Evolutionary conservation across 2,888 invertebrate species (phyloP), one percentile per base, ranked within the genome.

Genomic region (Autographa gamma): DNA sequence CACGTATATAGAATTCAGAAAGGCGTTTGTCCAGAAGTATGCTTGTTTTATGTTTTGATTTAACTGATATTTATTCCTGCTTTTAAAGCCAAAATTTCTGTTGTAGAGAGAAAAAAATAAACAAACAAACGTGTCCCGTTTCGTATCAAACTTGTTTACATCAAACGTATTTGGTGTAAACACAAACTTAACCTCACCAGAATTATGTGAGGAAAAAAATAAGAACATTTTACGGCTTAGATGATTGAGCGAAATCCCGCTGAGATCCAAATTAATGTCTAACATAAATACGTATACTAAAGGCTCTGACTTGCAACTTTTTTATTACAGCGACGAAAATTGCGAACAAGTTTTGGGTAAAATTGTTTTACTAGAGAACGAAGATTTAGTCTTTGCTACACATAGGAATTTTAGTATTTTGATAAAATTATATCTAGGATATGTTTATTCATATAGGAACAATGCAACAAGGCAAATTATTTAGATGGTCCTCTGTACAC

Each of bases 241-340:
- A 88, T 88, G 89, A 89, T 90, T 87, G 89, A 88, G 86, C 84
- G 79, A 79, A 84, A 86, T 80, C 85, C 85, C 79, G 80, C 80
- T 79, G 86, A 71, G 85, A 69, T 79, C 85, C 77, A 85, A 88
- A 90, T 90, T 88, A 89, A 88, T 85, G 84, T 81, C 71, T 69
- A 72, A 63, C 61, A 77, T 75, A 81, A 81, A 77, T 64, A 80
- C 64, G 74, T 60, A 70, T 72, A 71, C 75, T 66, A 58, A 9
- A 32, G 52, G 69, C 72, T 69, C 68, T 78, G 79, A 79, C 73
- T 77, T 80, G 80, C 80, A 79, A 73, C 67, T 82, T 82, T 81
- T 76, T 79, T 82, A 74, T 71, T 78, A 70, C 66, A 54, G 56
- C 14, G 69, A 65, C 34, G 63, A 68, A 73, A 68, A 70, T 74